Percentiles rank a stretch among this genome's conserved stretches.
Conservation (phyloP, 2,797 vertebrate species). For the Falco cherrug region DNA sequence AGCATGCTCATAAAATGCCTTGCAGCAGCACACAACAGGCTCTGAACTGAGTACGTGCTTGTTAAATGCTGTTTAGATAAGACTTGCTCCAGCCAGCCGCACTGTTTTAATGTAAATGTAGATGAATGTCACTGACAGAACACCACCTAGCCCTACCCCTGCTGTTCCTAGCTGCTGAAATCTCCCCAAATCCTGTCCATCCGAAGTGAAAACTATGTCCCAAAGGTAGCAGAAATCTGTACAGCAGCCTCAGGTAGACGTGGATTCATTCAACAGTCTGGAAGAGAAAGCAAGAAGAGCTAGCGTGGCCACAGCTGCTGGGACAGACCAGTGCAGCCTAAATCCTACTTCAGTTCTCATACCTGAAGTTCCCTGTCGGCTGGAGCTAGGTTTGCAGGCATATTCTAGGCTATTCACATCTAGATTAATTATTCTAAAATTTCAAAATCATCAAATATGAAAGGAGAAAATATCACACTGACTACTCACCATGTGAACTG, state of each 20-base stretch:
- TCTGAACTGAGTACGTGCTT: not conserved
- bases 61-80: not conserved
- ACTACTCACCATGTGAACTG: not conserved
- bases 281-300: not conserved
- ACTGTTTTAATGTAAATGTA: not conserved
- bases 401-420: not conserved
- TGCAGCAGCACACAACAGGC: not conserved
- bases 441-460: not conserved
- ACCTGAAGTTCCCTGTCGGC: not conserved
- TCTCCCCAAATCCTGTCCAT: not conserved
- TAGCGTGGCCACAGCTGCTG: not conserved
- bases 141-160: not conserved
- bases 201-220: not conserved
- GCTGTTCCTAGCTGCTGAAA: not conserved
- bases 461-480: not conserved
- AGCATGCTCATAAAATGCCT: not conserved
- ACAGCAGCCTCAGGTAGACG: not conserved
- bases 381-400: not conserved
- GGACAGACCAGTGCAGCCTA: not conserved
- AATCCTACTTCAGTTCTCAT: not conserved
- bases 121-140: not conserved
- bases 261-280: not conserved
- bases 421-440: not conserved
- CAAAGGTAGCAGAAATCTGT: not conserved
- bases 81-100: not conserved